A percentile compares a stretch with the other conserved stretches of the same genome.
These are phyloP conservation scores for Tenthredo amoena DNA, from an alignment of 2,888 invertebrate genomes.

Conservation along the genomic window DNA sequence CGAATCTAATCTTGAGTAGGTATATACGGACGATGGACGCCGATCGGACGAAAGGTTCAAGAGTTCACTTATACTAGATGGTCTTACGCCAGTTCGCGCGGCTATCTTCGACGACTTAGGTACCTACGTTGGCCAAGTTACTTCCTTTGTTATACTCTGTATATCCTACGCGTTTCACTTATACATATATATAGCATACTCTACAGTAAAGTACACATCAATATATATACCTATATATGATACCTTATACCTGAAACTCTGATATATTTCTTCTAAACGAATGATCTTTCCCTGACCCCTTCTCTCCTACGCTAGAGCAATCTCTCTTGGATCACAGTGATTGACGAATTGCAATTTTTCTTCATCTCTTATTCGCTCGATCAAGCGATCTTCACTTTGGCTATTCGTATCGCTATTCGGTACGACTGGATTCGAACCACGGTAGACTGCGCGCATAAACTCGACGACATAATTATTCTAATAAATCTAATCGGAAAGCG, in stretches of 20 bases:
- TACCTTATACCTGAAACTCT: neutral
- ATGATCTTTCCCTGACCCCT: constrained; percentile 43
- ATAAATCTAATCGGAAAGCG: constrained; percentile 68
- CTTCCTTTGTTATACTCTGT: constrained; percentile 44
- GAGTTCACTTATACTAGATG: constrained; percentile 37
- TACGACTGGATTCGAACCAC: neutral
- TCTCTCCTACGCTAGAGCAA: constrained; percentile 9
- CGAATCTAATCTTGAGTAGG: constrained; percentile 40
- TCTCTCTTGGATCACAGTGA: constrained; percentile 19
- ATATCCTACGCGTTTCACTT: constrained; percentile 42
- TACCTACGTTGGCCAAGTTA: neutral
- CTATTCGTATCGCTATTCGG: neutral
- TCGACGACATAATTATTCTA: constrained; percentile 67
- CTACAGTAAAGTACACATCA: neutral
- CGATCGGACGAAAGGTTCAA: constrained; percentile 50
- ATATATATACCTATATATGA: neutral
- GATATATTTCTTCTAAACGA: constrained; percentile 1
- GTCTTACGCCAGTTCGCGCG: constrained; percentile 38
- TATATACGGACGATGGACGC: constrained; percentile 40
- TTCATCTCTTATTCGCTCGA: neutral
- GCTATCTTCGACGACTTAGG: constrained; percentile 26
- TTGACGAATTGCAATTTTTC: constrained; percentile 35
- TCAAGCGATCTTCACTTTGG: neutral
- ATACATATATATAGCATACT: neutral
- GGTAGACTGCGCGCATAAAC: neutral